A percentile compares a stretch with the other conserved stretches of the same genome.
Conservation (phyloP, 2,113 vertebrate species). For the Seriola quinqueradiata region DNA sequence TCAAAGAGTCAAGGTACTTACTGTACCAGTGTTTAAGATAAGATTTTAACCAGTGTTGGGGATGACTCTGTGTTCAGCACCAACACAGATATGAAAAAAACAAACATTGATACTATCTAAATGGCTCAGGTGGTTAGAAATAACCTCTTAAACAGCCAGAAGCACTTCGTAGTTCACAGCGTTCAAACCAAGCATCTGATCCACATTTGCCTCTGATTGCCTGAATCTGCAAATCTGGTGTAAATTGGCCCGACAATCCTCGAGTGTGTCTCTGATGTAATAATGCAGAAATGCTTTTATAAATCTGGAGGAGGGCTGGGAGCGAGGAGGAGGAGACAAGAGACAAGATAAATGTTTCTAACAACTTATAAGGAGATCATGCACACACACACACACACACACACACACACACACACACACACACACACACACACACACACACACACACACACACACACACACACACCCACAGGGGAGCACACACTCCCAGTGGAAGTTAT, state of each 20-base stretch:
- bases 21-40: rapidly evolving
- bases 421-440: slow-evolving; percentile 10
- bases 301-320: slow-evolving; percentile 15
- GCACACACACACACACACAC: not conserved
- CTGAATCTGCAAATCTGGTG: slow-evolving; percentile 45
- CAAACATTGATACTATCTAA: not conserved
- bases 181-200: slow-evolving; percentile 6
- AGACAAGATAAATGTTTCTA: slow-evolving; percentile 31
- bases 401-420: not conserved
- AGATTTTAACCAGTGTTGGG: not conserved
- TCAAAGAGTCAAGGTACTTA: not conserved
- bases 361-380: slow-evolving; percentile 30
- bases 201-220: slow-evolving; percentile 31
- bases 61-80: slow-evolving; percentile 7
- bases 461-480: not conserved
- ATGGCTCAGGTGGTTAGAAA: slow-evolving; percentile 22
- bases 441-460: not conserved
- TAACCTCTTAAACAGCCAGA: not conserved
- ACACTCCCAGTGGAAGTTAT: slow-evolving; percentile 43
- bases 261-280: slow-evolving; percentile 42
- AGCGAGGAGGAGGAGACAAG: not conserved
- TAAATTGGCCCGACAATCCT: slow-evolving; percentile 41
- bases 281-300: slow-evolving; percentile 32
- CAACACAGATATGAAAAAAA: not conserved
- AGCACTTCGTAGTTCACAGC: slow-evolving; percentile 5